Evolutionary conservation across 2,888 invertebrate genomes (phyloP), one percentile per base, ranked within the genome.

Genomic region (Chalcosyrphus nemorum): DNA sequence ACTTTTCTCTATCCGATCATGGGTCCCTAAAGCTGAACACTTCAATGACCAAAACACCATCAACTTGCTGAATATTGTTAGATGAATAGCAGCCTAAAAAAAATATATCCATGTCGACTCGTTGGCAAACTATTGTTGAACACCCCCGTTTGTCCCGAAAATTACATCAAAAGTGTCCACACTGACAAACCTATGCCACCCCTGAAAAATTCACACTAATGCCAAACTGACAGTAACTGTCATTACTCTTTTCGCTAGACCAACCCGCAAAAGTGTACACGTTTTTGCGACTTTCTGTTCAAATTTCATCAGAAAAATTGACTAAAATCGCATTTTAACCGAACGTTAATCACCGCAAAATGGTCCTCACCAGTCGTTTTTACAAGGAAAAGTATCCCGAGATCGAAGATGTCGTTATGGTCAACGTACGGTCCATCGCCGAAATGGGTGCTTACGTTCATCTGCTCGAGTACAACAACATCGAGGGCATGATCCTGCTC

Each of bases 401-500:
- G 91, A 90, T 99, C 80, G 99, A 99, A 89, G 99, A 99, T 95
- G 99, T 99, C 57, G 99, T 99, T 54, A 98, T 99, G 98, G 99
- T 99, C 24, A 99, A 98, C 90, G 99, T 99, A 2, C 94, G 98
- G 50, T 96, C 98, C 86, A 99, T 99, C 89, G 99, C 99, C 15
- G 99, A 99, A 93, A 99, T 99, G 99, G 99, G 99, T 80, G 99
- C 99, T 1, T 99, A 99, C 92, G 99, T 99, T 13, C 97, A 98
- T 91, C 93, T 99, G 81, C 93, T 99, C 86, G 99, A 99, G 92
- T 99, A 99, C 91, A 99, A 99, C 92, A 98, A 99, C 90, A 99
- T 99, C 87, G 99, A 99, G 92, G 99, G 98, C 89, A 99, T 99
- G 99, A 99, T 99, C 86, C 93, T 99, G 90, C 94, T 99, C 2